Evolutionary conservation across 2,113 vertebrate species (phyloP), one percentile per base, ranked within the genome.

Genomic region (Melanostigma gelatinosum): DNA sequence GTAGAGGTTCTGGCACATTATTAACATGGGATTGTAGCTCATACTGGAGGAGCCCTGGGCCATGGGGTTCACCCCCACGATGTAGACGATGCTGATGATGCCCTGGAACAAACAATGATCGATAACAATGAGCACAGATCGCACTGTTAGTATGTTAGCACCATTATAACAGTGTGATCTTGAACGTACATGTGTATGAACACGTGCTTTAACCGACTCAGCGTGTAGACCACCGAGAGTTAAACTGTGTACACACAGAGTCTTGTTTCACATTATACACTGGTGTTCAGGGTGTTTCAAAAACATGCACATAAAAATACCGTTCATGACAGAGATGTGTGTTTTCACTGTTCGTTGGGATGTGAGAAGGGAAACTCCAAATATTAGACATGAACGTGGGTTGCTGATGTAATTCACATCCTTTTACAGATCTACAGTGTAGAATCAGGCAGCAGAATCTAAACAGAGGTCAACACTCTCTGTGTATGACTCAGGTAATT

Each of bases 41-140:
- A 95, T 92, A 44, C 73, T 95, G 66, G 95, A 87, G 0, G 90
- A 90, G 86, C 96, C 91, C 87, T 96, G 96, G 0, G 97, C 95
- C 93, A 95, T 96, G 4, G 97, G 97, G 80, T 97, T 98, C 42
- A 98, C 96, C 0, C 96, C 96, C 1, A 98, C 90, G 2, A 97
- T 81, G 90, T 97, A 98, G 55, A 97, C 96, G 6, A 98, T 96
- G 90, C 80, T 96, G 58, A 97, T 96, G 75, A 97, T 95, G 76
- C 95, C 95, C 94, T 97, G 89, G n/a, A 79, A 80, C 40, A 29
- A 57, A 42, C 61, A 65, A 32, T 38, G 1, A 44, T 3, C 44
- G 4, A 58, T 52, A 72, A 52, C 9, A 61, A 27, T 52, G 15
- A 73, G 34, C 38, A 34, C 18, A 60, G 8, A 15, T 20, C 10